Evolutionary conservation across 2,797 vertebrate species (phyloP).

Genomic region (Melanotaenia trifasciata): DNA sequence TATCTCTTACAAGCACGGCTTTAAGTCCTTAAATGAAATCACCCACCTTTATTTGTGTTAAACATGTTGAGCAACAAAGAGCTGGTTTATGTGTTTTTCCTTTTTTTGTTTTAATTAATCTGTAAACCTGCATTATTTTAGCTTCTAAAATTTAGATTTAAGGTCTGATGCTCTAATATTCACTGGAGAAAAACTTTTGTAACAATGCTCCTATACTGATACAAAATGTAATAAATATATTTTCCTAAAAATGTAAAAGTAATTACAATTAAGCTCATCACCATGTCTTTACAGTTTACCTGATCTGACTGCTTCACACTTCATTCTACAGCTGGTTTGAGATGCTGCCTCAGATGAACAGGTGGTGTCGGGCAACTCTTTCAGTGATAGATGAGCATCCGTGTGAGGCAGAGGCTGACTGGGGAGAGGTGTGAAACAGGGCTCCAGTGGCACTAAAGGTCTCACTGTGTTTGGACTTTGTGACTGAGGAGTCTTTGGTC

Average conservation of each 20-base stretch:
- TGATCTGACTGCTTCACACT: constrained; percentile 31
- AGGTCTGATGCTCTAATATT: too few relatives aligned
- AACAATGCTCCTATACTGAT: background rate
- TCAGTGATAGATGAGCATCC: background rate
- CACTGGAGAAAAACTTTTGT: background rate
- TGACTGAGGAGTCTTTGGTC: constrained; percentile 31
- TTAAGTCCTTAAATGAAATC: too few relatives aligned
- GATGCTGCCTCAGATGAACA: background rate
- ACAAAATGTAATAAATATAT: background rate
- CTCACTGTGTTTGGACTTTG: background rate
- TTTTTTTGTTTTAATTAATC: background rate
- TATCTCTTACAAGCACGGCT: too few relatives aligned
- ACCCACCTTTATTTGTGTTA: too few relatives aligned
- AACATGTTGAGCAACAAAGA: background rate
- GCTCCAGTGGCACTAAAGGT: constrained; percentile 1
- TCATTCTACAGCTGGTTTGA: background rate
- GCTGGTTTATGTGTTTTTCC: background rate
- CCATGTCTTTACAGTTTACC: constrained; percentile 45
- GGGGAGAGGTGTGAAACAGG: background rate
- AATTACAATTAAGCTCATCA: background rate
- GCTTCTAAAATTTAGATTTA: too few relatives aligned
- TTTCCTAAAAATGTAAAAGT: background rate
- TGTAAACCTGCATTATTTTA: background rate
- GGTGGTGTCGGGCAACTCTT: background rate
- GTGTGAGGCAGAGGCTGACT: background rate